Evolutionary conservation across 2,113 vertebrate genomes (phyloP).

Genomic region (Zosterops pallidus): DNA sequence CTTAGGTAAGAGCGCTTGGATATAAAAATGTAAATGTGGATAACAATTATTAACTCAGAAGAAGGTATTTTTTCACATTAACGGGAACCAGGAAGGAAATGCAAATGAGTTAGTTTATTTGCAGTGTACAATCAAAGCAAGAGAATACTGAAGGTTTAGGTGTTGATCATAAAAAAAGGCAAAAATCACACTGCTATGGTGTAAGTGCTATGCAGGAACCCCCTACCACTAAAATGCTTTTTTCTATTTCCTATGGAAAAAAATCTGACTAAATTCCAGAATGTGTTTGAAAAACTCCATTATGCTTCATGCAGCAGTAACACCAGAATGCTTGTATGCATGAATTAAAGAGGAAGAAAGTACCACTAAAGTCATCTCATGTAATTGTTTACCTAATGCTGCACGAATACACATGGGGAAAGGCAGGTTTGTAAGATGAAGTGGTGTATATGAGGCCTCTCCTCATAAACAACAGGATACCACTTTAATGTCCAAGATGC

Average conservation of each 20-base stretch:
- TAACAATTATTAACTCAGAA: slow-evolving; percentile 59
- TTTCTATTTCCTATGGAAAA: slow-evolving; percentile 61
- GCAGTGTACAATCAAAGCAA: neutral
- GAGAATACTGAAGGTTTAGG: slow-evolving; percentile 8
- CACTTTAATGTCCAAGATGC: slow-evolving; percentile 90
- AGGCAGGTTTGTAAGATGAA: slow-evolving; percentile 84
- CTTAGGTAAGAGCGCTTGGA: slow-evolving; percentile 71
- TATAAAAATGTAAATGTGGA: slow-evolving; percentile 70
- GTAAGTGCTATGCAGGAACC: slow-evolving; percentile 23
- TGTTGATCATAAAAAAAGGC: slow-evolving; percentile 27
- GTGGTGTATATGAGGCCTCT: slow-evolving; percentile 82
- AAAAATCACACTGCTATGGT: slow-evolving; percentile 23
- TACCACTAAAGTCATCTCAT: slow-evolving; percentile 79
- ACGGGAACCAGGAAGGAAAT: slow-evolving; percentile 1
- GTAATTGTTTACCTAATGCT: slow-evolving; percentile 86
- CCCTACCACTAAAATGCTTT: slow-evolving; percentile 55
- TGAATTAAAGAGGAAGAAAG: slow-evolving; percentile 76
- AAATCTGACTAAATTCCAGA: slow-evolving; percentile 67
- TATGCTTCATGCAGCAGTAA: slow-evolving; percentile 73
- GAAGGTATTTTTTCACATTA: slow-evolving; percentile 46
- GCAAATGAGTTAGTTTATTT: slow-evolving; percentile 36
- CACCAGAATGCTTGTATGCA: slow-evolving; percentile 65
- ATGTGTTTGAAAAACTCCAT: slow-evolving; percentile 72
- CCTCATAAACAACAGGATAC: slow-evolving; percentile 87
- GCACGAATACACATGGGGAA: slow-evolving; percentile 79